Conservation (phyloP, 2,888 invertebrate genomes). For the Syritta pipiens region DNA sequence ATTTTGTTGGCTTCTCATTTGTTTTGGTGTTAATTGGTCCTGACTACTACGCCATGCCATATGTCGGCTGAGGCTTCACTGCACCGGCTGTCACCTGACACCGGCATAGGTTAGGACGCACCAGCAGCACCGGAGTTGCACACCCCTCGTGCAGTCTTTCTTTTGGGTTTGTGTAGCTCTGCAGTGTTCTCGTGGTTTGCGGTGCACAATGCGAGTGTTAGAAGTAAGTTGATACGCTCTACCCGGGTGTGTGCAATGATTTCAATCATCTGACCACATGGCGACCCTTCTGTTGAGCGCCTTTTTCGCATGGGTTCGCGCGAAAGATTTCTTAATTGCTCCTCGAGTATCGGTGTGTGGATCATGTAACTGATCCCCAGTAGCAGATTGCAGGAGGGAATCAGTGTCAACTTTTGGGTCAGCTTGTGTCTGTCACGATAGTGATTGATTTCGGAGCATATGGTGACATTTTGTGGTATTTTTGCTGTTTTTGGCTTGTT, state of each 20-base stretch:
- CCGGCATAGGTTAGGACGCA: conserved; percentile 43
- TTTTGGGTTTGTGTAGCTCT: conserved; percentile 35
- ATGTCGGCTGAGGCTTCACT: conserved; percentile 58
- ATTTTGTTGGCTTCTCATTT: conserved; percentile 63
- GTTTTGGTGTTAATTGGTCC: conserved; percentile 68
- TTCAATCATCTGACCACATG: conserved; percentile 69
- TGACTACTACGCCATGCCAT: conserved; percentile 62
- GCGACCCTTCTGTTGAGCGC: conserved; percentile 63
- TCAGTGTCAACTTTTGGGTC: conserved; percentile 65
- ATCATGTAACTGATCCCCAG: conserved; percentile 61
- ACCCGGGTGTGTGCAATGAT: conserved; percentile 62
- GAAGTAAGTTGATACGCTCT: conserved; percentile 56
- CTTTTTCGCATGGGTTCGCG: conserved; percentile 44
- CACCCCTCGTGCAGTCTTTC: conserved; percentile 28
- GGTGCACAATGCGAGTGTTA: conserved; percentile 58
- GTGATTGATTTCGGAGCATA: conserved; percentile 64
- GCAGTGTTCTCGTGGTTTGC: conserved; percentile 46
- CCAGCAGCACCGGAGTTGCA: conserved; percentile 16
- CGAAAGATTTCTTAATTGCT: conserved; percentile 68
- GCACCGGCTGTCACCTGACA: conserved; percentile 57
- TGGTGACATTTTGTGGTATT: conserved; percentile 54
- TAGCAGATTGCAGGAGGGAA: conserved; percentile 64
- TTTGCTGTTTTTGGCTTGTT: conserved; percentile 6
- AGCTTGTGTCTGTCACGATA: conserved; percentile 54
- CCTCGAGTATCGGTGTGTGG: conserved; percentile 50